Base-by-base conservation (phyloP, 2,888 invertebrate species). In the Tryphoninae sp. region DNA sequence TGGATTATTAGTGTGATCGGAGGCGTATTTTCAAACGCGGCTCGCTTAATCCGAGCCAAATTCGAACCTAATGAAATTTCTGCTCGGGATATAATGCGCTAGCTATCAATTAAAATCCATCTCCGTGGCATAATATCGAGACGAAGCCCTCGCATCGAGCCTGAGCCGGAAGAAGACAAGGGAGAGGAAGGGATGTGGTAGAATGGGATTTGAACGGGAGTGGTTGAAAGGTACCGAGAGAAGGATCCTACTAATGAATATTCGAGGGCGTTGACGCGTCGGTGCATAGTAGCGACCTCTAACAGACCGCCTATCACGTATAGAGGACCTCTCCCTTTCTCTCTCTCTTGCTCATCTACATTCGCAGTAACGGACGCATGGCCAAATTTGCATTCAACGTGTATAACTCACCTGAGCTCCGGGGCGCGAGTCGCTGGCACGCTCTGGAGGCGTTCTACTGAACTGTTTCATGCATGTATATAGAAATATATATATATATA, bases 341-440 rank as follows among this genome's bases (percentile, higher is more conserved):
- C 55, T 55, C 67, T 58, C 59, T 9, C 55, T 55, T 2, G 22
- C 19, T 58, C 8, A 16, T 22, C 22, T 22, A 9, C 16, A 75
- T 67, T 49, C 78, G 59, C 59, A 55, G 67, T 61, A 68, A 73
- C 78, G 78, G 75, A 82, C 78, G 78, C 75, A 78, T 75, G 75
- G 67, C 22, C 80, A 22, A 82, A 82, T 84, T 82, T 82, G 83
- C 83, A 84, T 84, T 82, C 78, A 71, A 61, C 78, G 62, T 76
- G 78, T 80, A 80, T 84, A 82, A 82, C 80, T 81, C 82, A 73
- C 82, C 71, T 78, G 78, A 23, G 76, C 61, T 67, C 69, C 68
- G 69, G 76, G 68, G 59, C 68, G 67, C 59, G 74, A 72, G 65
- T 62, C 53, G 22, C 67, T 51, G 75, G 67, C 78, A 67, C 45